Percentiles rank a stretch among this genome's conserved stretches.
These are phyloP conservation scores for Diogma glabrata DNA, from an alignment of 2,888 invertebrate genomes.

Conservation along the genomic window DNA sequence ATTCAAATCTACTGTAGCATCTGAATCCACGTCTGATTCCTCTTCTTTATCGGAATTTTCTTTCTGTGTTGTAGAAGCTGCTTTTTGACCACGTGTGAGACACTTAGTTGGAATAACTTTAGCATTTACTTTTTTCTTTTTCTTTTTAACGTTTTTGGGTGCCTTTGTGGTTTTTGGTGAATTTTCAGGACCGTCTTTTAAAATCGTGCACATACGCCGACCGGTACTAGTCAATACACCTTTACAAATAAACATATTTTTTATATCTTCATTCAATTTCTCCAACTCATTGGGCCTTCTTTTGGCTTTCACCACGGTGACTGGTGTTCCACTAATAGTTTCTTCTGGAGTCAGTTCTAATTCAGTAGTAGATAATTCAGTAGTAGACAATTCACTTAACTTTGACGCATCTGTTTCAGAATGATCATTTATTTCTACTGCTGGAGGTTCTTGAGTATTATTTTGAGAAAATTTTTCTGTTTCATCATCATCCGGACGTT, in stretches of 20 bases:
- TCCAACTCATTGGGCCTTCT: conserved; percentile 41
- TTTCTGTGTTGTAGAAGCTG: no score
- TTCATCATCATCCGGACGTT: conserved; percentile 15
- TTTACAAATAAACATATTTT: conserved; percentile 51
- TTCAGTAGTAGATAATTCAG: background rate
- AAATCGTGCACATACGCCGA: conserved; percentile 43
- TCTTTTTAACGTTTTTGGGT: conserved; percentile 2
- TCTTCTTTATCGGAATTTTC: no score
- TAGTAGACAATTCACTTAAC: conserved; percentile 4
- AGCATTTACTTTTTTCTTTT: no score
- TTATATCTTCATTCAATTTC: conserved; percentile 49
- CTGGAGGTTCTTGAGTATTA: conserved; percentile 10
- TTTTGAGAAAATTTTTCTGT: conserved; percentile 13
- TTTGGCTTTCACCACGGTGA: conserved; percentile 20
- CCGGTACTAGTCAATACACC: conserved; percentile 47
- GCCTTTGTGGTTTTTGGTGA: conserved; percentile 10
- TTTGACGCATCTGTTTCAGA: background rate
- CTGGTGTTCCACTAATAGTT: background rate
- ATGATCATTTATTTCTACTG: conserved; percentile 12
- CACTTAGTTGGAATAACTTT: conserved; percentile 3
- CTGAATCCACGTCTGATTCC: no score
- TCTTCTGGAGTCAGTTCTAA: conserved; percentile 14
- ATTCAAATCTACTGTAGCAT: no score
- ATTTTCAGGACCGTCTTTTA: conserved; percentile 26
- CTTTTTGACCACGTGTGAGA: no score